Base-by-base conservation (phyloP, 1,140 invertebrate genomes). In the Xylocopa sonorina region DNA sequence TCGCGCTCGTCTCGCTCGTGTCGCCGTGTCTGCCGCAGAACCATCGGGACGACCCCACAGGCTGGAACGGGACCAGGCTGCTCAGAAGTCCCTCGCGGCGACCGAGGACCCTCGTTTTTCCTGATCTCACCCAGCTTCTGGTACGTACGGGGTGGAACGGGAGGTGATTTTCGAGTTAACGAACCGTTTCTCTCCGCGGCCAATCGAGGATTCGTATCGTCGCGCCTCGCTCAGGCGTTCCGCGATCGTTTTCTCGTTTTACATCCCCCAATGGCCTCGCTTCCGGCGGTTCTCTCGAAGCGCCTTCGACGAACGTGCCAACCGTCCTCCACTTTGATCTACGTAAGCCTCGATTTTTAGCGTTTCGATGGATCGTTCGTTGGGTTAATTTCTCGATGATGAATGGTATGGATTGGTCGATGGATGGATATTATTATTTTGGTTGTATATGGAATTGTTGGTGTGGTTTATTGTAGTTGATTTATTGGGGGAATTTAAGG, bases 71-170 rank as follows among this genome's bases (percentile, higher is more conserved):
- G 27, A 64, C 46, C 43, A 43, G 27, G 51, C 53, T 58, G 57
- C 38, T 66, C 4, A 66, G 71, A 41, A 71, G 41, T 53, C 64
- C 38, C 71, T 82, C 83, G 16, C 79, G 88, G 48, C 58, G 81
- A 71, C 84, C 75, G 57, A 90, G 90, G 60, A 87, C 77, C 41
- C 88, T 92, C 14, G 63, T 86, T 64, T 93, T 88, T 84, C 91
- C 89, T 10, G 60, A 75, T 3, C 50, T 85, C 3, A 85, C 89
- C 5, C 88, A 77, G 29, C 72, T 93, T 53, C 74, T 92, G 88
- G 92, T 92, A 87, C 69, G 83, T 85, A 81, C 0, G 34, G 18
- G 48, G 29, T 10, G n/a, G n/a, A n/a, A 16, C 21, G 29, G 10
- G 6, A 29, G 50, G n/a, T 48, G 18, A 12, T 1, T 55, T 27